These are phyloP conservation scores for Novumbra hubbsi DNA, from an alignment of 2,797 vertebrate species.

Conservation along the genomic window DNA sequence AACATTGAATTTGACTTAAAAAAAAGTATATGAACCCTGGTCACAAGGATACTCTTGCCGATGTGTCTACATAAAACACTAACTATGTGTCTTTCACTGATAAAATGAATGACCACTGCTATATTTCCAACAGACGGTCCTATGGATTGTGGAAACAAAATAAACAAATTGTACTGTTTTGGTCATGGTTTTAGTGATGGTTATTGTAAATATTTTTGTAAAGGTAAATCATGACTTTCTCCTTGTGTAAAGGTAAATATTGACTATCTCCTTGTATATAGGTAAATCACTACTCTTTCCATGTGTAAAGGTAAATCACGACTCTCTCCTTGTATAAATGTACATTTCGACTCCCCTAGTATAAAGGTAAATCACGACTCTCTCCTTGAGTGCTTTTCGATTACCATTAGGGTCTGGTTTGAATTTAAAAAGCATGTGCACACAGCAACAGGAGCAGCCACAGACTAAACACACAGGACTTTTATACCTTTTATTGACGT, in stretches of 20 bases:
- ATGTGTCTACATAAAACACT: no score
- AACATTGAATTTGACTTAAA: no score
- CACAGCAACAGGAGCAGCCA: constrained; percentile 3
- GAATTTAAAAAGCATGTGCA: constrained; percentile 11
- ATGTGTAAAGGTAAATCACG: constrained; percentile 12
- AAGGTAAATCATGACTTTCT: not conserved
- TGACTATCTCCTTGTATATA: no score
- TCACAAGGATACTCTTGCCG: no score
- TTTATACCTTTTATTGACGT: constrained; percentile 46
- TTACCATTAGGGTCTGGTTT: constrained; percentile 12
- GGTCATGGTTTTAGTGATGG: not conserved
- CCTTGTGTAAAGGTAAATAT: no score
- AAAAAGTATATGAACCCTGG: no score
- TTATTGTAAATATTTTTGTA: not conserved
- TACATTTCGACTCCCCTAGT: constrained; percentile 13
- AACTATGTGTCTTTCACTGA: no score
- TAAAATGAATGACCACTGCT: no score
- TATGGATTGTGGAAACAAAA: no score
- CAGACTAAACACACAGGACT: constrained; percentile 12
- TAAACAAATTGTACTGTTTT: no score
- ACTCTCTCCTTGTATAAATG: constrained; percentile 2
- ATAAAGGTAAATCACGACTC: constrained; percentile 2
- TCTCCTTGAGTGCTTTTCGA: constrained; percentile 16
- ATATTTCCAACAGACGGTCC: no score
- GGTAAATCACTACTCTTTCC: not conserved